Evolutionary conservation across 2,888 invertebrate species (phyloP), one percentile per base, ranked within the genome.

Genomic region (Lasioglossum morio): DNA sequence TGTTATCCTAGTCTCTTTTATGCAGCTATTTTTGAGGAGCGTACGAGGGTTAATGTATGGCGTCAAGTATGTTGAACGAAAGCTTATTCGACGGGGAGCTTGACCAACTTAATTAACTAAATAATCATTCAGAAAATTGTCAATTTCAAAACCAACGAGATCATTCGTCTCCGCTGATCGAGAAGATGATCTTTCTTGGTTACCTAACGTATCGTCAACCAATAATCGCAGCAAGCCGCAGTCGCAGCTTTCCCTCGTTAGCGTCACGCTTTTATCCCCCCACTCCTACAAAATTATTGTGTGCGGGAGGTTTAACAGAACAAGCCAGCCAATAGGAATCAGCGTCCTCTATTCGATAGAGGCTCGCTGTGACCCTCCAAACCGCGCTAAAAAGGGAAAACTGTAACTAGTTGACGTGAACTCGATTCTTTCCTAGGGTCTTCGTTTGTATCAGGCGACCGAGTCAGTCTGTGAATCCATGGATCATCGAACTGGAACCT

Each of bases 401-500:
- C 63, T 30, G 16, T 60, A 66, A 34, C 30, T 30, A 30, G 34
- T 66, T 23, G 34, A 19, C 16, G 16, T 16, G 1, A 2, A 34
- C n/a, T 37, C 53, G 57, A 77, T 43, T 43, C 27, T 70, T n/a
- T 48, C 72, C 48, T 46, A 34, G 19, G 19, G 12, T 34, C 4
- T 4, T 73, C 48, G 72, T 30, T 10, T 4, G 34, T 73, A 12
- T 4, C 2, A 30, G 72, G 72, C 27, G 43, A 14, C 43, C 72
- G 72, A 43, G 48, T 19, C 46, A 30, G 30, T 81, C 19, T 30
- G 16, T 16, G 30, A 27, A n/a, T 53, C 73, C 37, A 23, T 63
- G 34, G 43, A 70, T 81, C 37, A 63, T 57, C 46, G 27, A 69
- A 14, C 19, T 19, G 46, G 79, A 37, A 90, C 30, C 8, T 19